Conservation (phyloP, 1,140 invertebrate genomes). For the Phenacoccus solenopsis region DNA sequence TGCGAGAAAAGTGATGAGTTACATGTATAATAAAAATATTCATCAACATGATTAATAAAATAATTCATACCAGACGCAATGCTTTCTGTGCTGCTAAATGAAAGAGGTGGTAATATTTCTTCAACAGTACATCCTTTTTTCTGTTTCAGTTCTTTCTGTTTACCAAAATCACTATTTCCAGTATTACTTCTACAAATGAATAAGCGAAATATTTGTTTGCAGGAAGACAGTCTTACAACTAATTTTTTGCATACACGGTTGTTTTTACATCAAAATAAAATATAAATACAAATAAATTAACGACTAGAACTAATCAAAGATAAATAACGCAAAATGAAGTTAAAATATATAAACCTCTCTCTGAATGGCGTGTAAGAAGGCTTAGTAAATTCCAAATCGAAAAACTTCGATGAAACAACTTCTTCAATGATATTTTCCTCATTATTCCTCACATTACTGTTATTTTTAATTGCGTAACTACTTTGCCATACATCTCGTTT, state of each 20-base stretch:
- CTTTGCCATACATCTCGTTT: neutral
- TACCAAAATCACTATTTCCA: neutral
- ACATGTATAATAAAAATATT: neutral
- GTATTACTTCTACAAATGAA: constrained; percentile 3
- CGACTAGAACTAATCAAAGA: neutral
- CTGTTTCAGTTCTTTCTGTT: neutral
- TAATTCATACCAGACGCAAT: neutral
- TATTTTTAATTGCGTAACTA: neutral
- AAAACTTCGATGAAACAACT: neutral
- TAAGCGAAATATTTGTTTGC: neutral
- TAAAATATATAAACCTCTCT: constrained; percentile 2
- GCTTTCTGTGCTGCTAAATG: constrained; percentile 11
- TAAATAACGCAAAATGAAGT: neutral
- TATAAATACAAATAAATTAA: neutral
- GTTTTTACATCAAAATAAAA: neutral
- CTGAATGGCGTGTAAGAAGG: neutral
- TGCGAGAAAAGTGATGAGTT: neutral
- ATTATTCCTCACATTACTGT: neutral
- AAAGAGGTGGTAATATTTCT: neutral
- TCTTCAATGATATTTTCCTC: constrained; percentile 1
- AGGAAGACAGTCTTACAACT: neutral
- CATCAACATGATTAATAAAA: neutral
- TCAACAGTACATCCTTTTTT: neutral
- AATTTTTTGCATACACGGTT: neutral
- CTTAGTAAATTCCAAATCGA: neutral